These are phyloP conservation scores for Hippocampus kuda DNA, from an alignment of 2,797 vertebrate genomes.

Conservation along the genomic window DNA sequence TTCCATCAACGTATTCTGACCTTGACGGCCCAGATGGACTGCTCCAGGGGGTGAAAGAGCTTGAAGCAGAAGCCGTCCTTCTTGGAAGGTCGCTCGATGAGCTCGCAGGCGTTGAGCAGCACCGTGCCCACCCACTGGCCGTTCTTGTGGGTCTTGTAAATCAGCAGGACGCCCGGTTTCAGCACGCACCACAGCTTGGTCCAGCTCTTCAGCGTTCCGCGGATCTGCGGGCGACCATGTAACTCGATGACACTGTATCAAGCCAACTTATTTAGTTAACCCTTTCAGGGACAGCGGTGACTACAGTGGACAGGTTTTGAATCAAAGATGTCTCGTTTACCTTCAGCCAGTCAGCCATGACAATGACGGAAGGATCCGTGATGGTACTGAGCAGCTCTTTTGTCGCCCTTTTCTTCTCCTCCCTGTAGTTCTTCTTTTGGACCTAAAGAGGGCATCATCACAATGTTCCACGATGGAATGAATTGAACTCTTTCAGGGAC, in stretches of 20 bases:
- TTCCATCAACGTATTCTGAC: conserved; percentile 46
- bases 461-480: not conserved
- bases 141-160: conserved; percentile 96
- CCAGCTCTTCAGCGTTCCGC: conserved; percentile 96
- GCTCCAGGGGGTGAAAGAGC: conserved; percentile 95
- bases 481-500: too few relatives aligned
- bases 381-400: conserved; percentile 97
- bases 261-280: too few relatives aligned
- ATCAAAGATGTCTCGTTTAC: conserved; percentile 52
- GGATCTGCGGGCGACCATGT: conserved; percentile 68
- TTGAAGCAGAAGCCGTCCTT: conserved; percentile 99
- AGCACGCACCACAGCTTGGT: conserved; percentile 98
- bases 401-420: conserved; percentile 96
- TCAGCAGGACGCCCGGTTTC: conserved; percentile 92
- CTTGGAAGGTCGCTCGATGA: conserved; percentile 97
- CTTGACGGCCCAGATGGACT: conserved; percentile 99
- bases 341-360: conserved; percentile 99
- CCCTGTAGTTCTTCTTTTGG: conserved; percentile 98
- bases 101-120: conserved; percentile 94
- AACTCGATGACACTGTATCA: too few relatives aligned
- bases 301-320: too few relatives aligned
- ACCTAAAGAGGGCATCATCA: conserved; percentile 66
- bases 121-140: conserved; percentile 98
- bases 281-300: too few relatives aligned
- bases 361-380: conserved; percentile 93